A percentile compares a stretch with the other conserved stretches of the same genome.
phyloP scores from a whole-genome alignment of 1,140 invertebrate species.

The Aleiodes sp. region DNA sequence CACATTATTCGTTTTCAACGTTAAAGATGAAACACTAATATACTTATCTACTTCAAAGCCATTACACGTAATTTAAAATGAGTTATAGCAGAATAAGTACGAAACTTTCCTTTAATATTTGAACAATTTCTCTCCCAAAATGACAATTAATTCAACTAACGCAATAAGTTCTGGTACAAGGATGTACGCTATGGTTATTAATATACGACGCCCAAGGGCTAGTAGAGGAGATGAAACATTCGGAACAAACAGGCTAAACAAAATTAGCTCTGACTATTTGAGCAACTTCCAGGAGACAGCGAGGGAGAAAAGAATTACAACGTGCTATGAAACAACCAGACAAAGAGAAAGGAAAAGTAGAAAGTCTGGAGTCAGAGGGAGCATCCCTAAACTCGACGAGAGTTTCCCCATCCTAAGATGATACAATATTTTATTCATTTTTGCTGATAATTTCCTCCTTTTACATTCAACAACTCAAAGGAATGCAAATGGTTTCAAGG shows the following conservation, averaged over 20 bases:
- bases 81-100: too few relatives aligned
- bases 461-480: too few relatives aligned
- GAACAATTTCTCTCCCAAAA: neutral
- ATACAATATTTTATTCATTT: slow-evolving; percentile 1
- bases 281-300: neutral
- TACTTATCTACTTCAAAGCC: neutral
- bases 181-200: slow-evolving; percentile 4
- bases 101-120: neutral
- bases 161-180: neutral
- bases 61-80: neutral
- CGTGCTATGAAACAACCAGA: neutral
- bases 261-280: slow-evolving; percentile 18
- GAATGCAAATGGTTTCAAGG: too few relatives aligned
- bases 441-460: neutral
- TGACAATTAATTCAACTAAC: neutral
- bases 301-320: neutral
- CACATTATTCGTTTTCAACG: too few relatives aligned
- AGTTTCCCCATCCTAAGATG: neutral
- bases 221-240: neutral
- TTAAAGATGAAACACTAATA: too few relatives aligned
- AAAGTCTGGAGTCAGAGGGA: neutral
- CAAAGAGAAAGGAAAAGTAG: neutral
- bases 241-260: slow-evolving; percentile 1
- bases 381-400: neutral
- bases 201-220: slow-evolving; percentile 8